phyloP scores from a whole-genome alignment of 2,797 vertebrate genomes.

The Sarcophilus harrisii region DNA sequence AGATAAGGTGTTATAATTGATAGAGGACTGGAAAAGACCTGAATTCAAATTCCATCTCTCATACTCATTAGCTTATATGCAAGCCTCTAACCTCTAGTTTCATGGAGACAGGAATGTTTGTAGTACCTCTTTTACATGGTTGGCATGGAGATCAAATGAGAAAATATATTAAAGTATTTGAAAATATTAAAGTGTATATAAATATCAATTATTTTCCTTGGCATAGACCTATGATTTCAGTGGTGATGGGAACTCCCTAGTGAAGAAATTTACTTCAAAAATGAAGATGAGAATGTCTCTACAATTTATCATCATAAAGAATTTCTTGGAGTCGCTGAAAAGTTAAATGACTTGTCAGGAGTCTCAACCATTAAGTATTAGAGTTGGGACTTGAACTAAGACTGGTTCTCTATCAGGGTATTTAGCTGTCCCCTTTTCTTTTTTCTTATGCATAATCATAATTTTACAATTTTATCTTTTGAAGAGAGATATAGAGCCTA shows the following conservation, averaged over 20 bases:
- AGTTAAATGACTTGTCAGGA: neutral
- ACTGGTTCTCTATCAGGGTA: neutral
- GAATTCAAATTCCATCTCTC: neutral
- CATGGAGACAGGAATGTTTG: neutral
- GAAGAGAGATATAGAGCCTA: neutral
- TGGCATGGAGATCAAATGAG: constrained; percentile 16
- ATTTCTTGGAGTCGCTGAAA: neutral
- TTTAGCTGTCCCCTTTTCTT: neutral
- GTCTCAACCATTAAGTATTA: neutral
- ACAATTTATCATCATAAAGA: neutral
- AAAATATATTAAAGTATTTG: neutral
- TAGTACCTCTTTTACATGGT: neutral
- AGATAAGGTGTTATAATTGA: neutral
- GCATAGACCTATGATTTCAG: neutral
- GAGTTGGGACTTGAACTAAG: neutral
- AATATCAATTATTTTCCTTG: neutral
- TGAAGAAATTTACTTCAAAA: neutral
- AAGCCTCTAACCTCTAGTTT: neutral
- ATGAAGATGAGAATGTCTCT: neutral
- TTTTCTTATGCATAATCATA: neutral
- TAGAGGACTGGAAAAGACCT: neutral
- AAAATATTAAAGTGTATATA: neutral
- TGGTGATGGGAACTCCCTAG: neutral
- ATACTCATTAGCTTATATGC: neutral
- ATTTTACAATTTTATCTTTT: neutral